Evolutionary conservation across 2,113 vertebrate genomes (phyloP).

Genomic region (Sarotherodon lohbergeri): DNA sequence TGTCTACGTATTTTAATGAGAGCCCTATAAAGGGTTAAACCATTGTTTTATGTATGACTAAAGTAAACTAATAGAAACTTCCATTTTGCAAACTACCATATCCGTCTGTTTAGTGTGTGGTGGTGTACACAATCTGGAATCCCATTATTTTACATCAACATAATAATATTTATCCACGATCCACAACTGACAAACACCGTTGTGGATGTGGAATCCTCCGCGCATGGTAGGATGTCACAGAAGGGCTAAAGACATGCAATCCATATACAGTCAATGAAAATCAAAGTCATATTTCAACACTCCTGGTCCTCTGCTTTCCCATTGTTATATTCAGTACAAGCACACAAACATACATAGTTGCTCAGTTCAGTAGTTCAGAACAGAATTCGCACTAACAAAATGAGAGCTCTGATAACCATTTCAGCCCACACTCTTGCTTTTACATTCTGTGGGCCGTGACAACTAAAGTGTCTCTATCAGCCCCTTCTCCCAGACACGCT

Average conservation of each 20-base stretch:
- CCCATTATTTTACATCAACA: neutral
- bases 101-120: neutral
- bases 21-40: neutral
- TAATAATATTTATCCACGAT: neutral
- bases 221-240: neutral
- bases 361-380: neutral
- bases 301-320: neutral
- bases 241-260: neutral
- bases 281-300: neutral
- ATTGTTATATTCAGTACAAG: neutral
- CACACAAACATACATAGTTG: neutral
- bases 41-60: neutral
- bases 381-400: neutral
- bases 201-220: neutral
- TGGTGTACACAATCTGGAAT: neutral
- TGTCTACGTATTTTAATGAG: neutral
- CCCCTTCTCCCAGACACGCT: slow-evolving; percentile 26
- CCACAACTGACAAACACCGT: neutral
- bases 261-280: neutral
- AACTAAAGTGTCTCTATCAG: slow-evolving; percentile 59
- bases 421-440: slow-evolving; percentile 1
- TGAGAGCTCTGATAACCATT: slow-evolving; percentile 16
- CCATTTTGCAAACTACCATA: fast-evolving
- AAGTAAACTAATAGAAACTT: neutral
- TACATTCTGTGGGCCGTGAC: slow-evolving; percentile 49